Evolutionary conservation across 2,888 invertebrate genomes (phyloP).

Genomic region (Andrena fulva): DNA sequence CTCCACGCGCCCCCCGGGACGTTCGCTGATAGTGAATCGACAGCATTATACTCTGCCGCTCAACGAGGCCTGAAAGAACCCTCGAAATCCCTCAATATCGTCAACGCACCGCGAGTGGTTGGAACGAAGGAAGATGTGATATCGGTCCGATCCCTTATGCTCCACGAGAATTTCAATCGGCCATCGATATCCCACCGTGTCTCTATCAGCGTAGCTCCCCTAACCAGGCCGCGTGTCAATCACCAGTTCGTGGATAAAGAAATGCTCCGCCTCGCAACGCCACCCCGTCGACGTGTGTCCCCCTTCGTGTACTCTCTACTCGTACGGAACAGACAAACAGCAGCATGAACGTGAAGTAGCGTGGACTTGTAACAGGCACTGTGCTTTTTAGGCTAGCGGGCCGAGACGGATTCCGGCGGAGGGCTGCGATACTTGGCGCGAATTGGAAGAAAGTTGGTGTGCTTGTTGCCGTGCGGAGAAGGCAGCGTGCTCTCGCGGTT

Average conservation of each 20-base stretch:
- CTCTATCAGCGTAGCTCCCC: slow-evolving; percentile 32
- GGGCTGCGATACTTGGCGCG: slow-evolving; percentile 91
- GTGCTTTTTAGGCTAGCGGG: slow-evolving; percentile 79
- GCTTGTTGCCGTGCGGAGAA: slow-evolving; percentile 84
- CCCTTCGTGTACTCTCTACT: slow-evolving; percentile 30
- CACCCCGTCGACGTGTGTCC: slow-evolving; percentile 10
- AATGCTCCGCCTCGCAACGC: background rate
- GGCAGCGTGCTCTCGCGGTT: slow-evolving; percentile 84
- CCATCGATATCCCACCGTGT: background rate
- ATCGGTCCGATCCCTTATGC: background rate
- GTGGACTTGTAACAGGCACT: slow-evolving; percentile 73
- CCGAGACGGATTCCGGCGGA: slow-evolving; percentile 87
- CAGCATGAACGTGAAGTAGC: slow-evolving; percentile 57
- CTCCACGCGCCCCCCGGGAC: slow-evolving; percentile 5
- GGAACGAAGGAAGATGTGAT: slow-evolving; percentile 50
- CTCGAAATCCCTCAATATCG: slow-evolving; percentile 55
- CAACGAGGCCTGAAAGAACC: background rate
- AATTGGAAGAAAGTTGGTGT: slow-evolving; percentile 88
- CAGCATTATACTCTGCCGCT: background rate
- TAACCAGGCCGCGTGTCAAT: background rate
- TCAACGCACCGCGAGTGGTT: slow-evolving; percentile 54
- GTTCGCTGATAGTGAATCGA: slow-evolving; percentile 37
- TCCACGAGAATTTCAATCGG: background rate
- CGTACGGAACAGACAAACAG: slow-evolving; percentile 46
- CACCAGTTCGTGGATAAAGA: slow-evolving; percentile 6